Percentiles rank a stretch among this genome's conserved stretches.
Evolutionary conservation across 2,797 vertebrate species (phyloP).

Genomic region (Phataginus tetradactyla): DNA sequence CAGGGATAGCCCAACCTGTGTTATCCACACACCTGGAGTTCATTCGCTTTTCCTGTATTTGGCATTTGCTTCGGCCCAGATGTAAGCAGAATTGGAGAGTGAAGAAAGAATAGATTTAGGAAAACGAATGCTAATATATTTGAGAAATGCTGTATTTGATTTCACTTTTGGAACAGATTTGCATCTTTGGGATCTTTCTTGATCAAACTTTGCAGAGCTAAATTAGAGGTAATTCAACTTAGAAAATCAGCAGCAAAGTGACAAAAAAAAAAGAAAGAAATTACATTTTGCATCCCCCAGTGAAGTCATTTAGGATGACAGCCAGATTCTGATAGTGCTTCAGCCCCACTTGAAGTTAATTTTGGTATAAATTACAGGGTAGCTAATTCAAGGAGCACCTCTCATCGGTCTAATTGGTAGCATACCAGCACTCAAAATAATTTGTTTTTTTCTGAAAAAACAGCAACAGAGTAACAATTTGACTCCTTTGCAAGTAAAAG

Average conservation of each 20-base stretch:
- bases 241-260: slow-evolving; percentile 46
- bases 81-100: slow-evolving; percentile 24
- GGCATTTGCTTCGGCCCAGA: slow-evolving; percentile 63
- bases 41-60: slow-evolving; percentile 58
- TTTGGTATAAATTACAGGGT: slow-evolving; percentile 41
- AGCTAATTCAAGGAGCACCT: neutral
- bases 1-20: neutral
- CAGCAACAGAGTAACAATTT: neutral
- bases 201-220: slow-evolving; percentile 13
- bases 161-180: neutral
- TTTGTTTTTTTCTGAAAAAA: slow-evolving; percentile 25
- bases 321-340: slow-evolving; percentile 57
- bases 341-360: slow-evolving; percentile 50
- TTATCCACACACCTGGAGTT: slow-evolving; percentile 50
- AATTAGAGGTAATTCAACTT: slow-evolving; percentile 49
- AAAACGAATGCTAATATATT: neutral
- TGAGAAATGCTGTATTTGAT: slow-evolving; percentile 27
- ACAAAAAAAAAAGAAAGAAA: neutral
- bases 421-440: neutral
- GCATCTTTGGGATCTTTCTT: slow-evolving; percentile 34
- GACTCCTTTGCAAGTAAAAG: slow-evolving; percentile 8
- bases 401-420: neutral
- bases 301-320: slow-evolving; percentile 45
- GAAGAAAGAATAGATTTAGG: slow-evolving; percentile 45
- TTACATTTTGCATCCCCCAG: neutral